phyloP scores from a whole-genome alignment of 2,888 invertebrate genomes.

The Drymonia ruficornis region DNA sequence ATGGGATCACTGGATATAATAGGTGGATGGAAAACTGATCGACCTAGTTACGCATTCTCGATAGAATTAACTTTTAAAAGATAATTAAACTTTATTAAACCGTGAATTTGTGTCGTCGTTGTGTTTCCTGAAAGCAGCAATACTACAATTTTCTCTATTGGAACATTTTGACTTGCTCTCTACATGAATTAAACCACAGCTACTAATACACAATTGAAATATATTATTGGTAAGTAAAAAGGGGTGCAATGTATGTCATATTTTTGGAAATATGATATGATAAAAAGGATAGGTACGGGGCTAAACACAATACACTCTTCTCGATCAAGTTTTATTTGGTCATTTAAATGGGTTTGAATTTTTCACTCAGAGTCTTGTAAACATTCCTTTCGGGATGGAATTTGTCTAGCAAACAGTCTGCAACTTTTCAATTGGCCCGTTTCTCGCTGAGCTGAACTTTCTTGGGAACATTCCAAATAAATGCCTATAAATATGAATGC shows the following conservation, averaged over 20 bases:
- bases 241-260: too few species aligned
- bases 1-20: constrained; percentile 6
- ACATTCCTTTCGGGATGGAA: constrained; percentile 46
- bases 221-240: too few species aligned
- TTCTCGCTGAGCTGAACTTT: constrained; percentile 25
- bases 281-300: too few species aligned
- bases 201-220: too few species aligned
- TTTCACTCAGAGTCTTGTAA: constrained; percentile 42
- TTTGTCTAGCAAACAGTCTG: constrained; percentile 53
- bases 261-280: too few species aligned
- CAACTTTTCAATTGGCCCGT: constrained; percentile 30
- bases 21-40: neutral
- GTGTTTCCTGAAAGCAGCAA: too few species aligned
- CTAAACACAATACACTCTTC: constrained; percentile 2
- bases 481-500: constrained; percentile 18
- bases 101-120: too few species aligned
- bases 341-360: constrained; percentile 40
- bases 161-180: too few species aligned
- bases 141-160: too few species aligned
- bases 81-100: too few species aligned
- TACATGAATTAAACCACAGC: too few species aligned
- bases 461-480: constrained; percentile 36
- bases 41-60: neutral
- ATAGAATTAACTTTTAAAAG: too few species aligned
- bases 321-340: constrained; percentile 31